A percentile compares a stretch with the other conserved stretches of the same genome.
phyloP scores from a whole-genome alignment of 2,888 invertebrate species.

The Dascillus cervinus region DNA sequence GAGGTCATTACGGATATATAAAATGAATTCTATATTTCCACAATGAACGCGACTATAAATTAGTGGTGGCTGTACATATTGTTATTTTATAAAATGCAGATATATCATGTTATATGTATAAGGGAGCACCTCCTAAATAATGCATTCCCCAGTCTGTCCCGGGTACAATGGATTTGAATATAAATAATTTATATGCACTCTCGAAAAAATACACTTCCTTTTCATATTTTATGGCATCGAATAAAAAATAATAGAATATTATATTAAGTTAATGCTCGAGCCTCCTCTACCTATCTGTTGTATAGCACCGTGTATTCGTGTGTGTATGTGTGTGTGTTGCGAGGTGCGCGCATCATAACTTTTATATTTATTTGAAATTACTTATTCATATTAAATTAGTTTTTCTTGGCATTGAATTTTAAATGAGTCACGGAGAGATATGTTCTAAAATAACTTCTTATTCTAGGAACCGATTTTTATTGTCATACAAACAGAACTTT shows the following conservation, averaged over 20 bases:
- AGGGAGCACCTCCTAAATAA: slow-evolving; percentile 32
- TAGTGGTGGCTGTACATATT: slow-evolving; percentile 28
- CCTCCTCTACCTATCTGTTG: slow-evolving; percentile 26
- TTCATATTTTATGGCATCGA: slow-evolving; percentile 34
- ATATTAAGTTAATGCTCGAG: slow-evolving; percentile 42
- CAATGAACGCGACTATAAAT: slow-evolving; percentile 33
- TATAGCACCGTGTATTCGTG: too few species aligned
- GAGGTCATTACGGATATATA: slow-evolving; percentile 33
- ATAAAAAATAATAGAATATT: slow-evolving; percentile 45
- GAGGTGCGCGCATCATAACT: slow-evolving; percentile 30
- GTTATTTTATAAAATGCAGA: slow-evolving; percentile 33
- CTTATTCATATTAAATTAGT: slow-evolving; percentile 45
- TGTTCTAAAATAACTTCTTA: slow-evolving; percentile 31
- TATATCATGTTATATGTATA: slow-evolving; percentile 32
- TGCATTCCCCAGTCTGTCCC: slow-evolving; percentile 30
- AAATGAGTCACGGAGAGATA: slow-evolving; percentile 40
- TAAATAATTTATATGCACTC: slow-evolving; percentile 42
- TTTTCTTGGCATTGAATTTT: slow-evolving; percentile 41
- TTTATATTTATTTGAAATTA: slow-evolving; percentile 43
- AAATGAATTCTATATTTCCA: slow-evolving; percentile 33
- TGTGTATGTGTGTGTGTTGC: too few species aligned
- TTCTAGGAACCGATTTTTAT: slow-evolving; percentile 34
- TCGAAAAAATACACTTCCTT: slow-evolving; percentile 41
- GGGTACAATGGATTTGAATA: slow-evolving; percentile 41
- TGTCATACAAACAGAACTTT: too few species aligned